Percentiles rank a stretch among this genome's conserved stretches.
Conservation (phyloP, 2,888 invertebrate species). For the Cryptus armator region DNA sequence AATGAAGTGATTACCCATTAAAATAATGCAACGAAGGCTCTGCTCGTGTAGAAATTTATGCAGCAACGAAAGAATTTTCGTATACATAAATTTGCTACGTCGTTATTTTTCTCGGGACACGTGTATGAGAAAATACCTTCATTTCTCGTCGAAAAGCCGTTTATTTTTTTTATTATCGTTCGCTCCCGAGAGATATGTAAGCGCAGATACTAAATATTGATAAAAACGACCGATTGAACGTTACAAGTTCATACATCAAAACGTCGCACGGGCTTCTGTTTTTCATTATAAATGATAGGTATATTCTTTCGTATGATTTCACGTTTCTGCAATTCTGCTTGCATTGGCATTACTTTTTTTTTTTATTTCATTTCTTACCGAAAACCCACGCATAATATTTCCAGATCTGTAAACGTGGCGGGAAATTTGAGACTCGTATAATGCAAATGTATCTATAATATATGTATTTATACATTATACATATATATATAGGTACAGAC, state of each 20-base stretch:
- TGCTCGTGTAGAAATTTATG: not conserved
- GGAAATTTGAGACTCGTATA: conserved; percentile 10
- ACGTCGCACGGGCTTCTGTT: conserved; percentile 42
- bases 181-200: not conserved
- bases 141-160: conserved; percentile 19
- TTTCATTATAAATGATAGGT: not conserved
- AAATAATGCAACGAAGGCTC: not conserved
- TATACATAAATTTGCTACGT: not conserved
- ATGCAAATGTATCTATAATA: not conserved
- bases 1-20: conserved; percentile 8
- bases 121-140: not conserved
- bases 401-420: not conserved
- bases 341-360: conserved; percentile 16
- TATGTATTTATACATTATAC: not conserved
- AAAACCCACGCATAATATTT: conserved; percentile 3
- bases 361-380: not conserved
- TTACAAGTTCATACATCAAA: conserved; percentile 30
- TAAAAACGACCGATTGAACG: conserved; percentile 46
- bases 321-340: not conserved
- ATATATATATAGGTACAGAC: not conserved
- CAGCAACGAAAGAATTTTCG: not conserved
- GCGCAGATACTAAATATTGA: conserved; percentile 68
- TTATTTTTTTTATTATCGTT: not conserved
- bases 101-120: not conserved
- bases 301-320: conserved; percentile 1